Evolutionary conservation across 2,888 invertebrate genomes (phyloP).

Genomic region (Polydrusus pterygomalis): DNA sequence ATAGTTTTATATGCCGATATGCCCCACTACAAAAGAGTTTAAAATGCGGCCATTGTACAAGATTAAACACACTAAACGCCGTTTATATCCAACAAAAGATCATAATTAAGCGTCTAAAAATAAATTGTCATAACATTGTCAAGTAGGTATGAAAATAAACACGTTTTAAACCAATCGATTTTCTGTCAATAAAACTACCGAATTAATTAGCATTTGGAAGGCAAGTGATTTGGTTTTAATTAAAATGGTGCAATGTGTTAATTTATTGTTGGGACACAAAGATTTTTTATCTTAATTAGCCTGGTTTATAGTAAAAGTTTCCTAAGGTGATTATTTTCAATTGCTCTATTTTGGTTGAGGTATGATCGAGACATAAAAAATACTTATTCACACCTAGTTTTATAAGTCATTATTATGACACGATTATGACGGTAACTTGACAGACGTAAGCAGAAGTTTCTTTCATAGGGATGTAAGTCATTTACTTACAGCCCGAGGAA

Average conservation of each 20-base stretch:
- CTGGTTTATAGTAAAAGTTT: no score
- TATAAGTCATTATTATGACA: no score
- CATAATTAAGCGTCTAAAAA: slow-evolving; percentile 18
- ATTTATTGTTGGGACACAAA: not conserved
- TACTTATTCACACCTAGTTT: no score
- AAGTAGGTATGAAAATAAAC: slow-evolving; percentile 11
- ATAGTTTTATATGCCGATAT: not conserved
- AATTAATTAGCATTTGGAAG: slow-evolving; percentile 12
- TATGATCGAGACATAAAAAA: no score
- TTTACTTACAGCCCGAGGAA: no score
- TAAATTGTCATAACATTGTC: slow-evolving; percentile 28
- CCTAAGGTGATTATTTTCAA: no score
- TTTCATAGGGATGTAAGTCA: no score
- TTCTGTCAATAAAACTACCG: slow-evolving; percentile 15
- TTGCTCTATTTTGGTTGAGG: no score
- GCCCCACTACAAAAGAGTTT: not conserved
- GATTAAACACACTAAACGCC: slow-evolving; percentile 16
- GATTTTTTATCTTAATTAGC: no score
- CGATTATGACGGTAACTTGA: no score
- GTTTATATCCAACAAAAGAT: slow-evolving; percentile 21
- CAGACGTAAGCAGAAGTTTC: no score
- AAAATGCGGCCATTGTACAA: not conserved
- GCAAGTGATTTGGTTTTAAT: slow-evolving; percentile 10
- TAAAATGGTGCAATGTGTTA: not conserved
- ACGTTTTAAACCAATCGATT: slow-evolving; percentile 10